Percentiles rank a stretch among this genome's conserved stretches.
phyloP scores from a whole-genome alignment of 1,140 invertebrate genomes.

The Idris sp. region DNA sequence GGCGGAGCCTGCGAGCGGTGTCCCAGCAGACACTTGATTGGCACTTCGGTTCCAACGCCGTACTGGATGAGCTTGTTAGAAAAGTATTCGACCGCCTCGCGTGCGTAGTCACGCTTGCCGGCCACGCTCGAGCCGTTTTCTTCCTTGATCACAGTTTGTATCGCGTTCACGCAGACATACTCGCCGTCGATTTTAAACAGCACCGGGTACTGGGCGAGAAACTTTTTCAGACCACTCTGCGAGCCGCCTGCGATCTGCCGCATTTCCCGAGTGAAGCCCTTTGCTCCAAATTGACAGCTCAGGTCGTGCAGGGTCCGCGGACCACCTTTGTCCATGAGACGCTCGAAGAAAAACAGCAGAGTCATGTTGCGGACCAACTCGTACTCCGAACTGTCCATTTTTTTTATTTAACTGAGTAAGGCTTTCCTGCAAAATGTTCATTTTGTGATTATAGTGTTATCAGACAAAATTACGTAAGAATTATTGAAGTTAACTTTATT shows the following conservation, averaged over 20 bases:
- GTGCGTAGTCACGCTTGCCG: constrained; percentile 90
- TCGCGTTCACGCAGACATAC: constrained; percentile 92
- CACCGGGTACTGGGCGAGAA: constrained; percentile 92
- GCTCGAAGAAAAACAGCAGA: constrained; percentile 96
- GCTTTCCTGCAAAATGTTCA: no score
- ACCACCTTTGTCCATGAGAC: constrained; percentile 94
- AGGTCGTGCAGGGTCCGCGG: constrained; percentile 96
- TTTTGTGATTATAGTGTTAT: no score
- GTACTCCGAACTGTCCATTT: constrained; percentile 92
- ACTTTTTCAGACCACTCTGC: constrained; percentile 95
- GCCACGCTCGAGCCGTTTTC: constrained; percentile 75
- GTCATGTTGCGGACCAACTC: constrained; percentile 96
- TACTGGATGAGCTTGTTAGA: constrained; percentile 93
- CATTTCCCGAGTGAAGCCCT: constrained; percentile 97
- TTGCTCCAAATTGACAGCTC: constrained; percentile 97
- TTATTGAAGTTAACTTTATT: no score
- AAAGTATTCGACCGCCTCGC: constrained; percentile 97
- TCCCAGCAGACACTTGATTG: constrained; percentile 94
- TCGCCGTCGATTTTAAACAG: constrained; percentile 95
- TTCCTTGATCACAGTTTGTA: constrained; percentile 79
- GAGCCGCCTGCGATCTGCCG: constrained; percentile 95
- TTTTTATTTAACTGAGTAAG: neutral
- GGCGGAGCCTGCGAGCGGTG: constrained; percentile 96
- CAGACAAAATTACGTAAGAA: no score
- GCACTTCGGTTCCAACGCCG: constrained; percentile 92